phyloP scores from a whole-genome alignment of 2,113 vertebrate genomes.

The Aegypius monachus region DNA sequence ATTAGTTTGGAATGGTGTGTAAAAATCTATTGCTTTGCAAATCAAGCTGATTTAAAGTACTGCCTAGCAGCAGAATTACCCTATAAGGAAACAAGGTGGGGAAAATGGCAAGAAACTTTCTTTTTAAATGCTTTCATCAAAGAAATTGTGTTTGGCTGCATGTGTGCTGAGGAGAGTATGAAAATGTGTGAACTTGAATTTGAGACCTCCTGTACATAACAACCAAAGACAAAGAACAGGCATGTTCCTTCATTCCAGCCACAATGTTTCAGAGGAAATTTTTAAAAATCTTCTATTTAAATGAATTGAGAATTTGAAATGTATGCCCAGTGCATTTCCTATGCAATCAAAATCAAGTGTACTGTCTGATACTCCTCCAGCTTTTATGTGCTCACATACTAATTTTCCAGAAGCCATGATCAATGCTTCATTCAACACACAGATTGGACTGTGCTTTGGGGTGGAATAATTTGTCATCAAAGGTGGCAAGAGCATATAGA shows the following conservation, averaged over 20 bases:
- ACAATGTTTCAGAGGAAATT: not conserved
- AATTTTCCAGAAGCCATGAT: not conserved
- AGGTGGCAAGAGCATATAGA: not conserved
- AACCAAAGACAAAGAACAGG: not conserved
- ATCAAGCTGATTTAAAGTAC: conserved; percentile 16
- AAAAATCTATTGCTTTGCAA: conserved; percentile 2
- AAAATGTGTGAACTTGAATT: not conserved
- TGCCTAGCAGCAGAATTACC: not conserved
- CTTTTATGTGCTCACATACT: not conserved
- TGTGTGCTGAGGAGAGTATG: not conserved
- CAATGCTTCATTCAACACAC: not conserved
- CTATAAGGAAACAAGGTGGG: not conserved
- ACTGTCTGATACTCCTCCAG: not conserved
- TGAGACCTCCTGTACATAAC: not conserved
- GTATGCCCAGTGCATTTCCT: not conserved
- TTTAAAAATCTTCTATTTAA: not conserved
- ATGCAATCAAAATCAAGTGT: not conserved
- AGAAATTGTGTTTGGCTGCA: not conserved
- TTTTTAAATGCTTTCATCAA: not conserved
- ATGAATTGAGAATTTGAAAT: not conserved
- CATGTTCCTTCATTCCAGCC: not conserved
- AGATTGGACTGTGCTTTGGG: not conserved
- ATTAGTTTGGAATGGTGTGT: not conserved
- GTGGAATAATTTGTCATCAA: not conserved
- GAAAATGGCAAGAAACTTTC: not conserved